phyloP scores from a whole-genome alignment of 2,113 vertebrate genomes.

The Willisornis vidua region DNA sequence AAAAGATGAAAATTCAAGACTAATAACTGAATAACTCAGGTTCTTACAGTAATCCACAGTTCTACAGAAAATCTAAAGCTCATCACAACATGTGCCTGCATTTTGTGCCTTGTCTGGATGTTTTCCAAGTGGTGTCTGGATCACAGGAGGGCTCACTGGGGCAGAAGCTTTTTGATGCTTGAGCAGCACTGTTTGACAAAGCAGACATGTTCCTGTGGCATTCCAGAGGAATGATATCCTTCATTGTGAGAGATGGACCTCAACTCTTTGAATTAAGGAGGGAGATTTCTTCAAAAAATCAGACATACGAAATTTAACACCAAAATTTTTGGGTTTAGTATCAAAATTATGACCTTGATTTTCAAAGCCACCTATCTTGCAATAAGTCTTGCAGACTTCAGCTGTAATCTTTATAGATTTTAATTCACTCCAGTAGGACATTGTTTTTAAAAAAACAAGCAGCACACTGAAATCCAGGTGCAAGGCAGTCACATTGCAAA shows the following conservation, averaged over 20 bases:
- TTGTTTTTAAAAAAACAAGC: neutral
- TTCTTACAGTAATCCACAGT: neutral
- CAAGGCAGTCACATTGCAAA: neutral
- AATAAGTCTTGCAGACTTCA: neutral
- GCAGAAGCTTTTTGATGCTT: neutral
- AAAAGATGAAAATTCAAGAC: neutral
- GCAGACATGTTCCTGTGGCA: neutral
- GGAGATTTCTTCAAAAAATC: neutral
- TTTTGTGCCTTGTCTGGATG: neutral
- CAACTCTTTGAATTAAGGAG: neutral
- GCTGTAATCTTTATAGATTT: neutral
- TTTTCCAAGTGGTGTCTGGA: neutral
- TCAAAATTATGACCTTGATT: neutral
- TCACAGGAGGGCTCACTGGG: neutral
- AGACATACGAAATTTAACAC: neutral
- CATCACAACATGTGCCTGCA: fast-evolving
- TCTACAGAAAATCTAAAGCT: neutral
- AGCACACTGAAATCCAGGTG: neutral
- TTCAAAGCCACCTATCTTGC: neutral
- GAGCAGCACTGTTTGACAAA: neutral
- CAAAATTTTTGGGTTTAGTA: neutral
- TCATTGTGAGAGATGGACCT: neutral
- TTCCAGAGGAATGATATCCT: neutral
- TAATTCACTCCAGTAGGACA: neutral
- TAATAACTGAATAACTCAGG: neutral